Evolutionary conservation across 2,797 vertebrate genomes (phyloP), one percentile per base, ranked within the genome.

Genomic region (Echiichthys vipera): DNA sequence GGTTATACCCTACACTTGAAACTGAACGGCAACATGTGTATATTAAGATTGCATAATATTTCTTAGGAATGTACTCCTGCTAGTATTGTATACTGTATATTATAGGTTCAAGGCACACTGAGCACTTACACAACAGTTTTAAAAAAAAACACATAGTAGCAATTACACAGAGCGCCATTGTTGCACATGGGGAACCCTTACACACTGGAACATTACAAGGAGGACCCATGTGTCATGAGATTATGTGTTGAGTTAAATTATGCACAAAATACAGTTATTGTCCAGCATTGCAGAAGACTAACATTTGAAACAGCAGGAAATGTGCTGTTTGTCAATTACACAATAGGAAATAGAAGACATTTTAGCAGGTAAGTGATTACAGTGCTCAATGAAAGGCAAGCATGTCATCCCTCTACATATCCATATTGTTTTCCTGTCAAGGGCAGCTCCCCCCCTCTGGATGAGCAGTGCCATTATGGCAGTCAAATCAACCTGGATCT

Each of bases 401-500:
- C 49, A 32, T 75, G 64, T 74, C 77, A 62, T 71, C 58, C 61
- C 22, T 78, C 61, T 64, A 66, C 78, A 65, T 53, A 72, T 66
- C 47, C 40, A 30, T 62, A 76, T 83, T 81, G 66, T 87, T 84
- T 84, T 80, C 73, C 71, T 70, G 70, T 84, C 81, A 84, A 76
- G 68, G 74, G 32, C 66, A 50, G 47, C 53, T 49, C 40, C 36
- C 13, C n/a, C 11, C 34, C 20, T 73, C 29, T 39, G 63, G 46
- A 77, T 66, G 77, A 86, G 74, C 53, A 10, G 57, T 18, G 58
- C 54, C 55, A 69, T 81, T 70, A 78, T 25, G 5, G 20, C 45
- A 58, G 70, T 78, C 42, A 69, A 72, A 85, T 86, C 66, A 77
- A 47, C 57, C 46, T 59, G 43, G 25, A 71, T 78, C 71, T 66